Base-by-base conservation (phyloP, 1,140 invertebrate species). In the Macrocentrus cingulum region DNA sequence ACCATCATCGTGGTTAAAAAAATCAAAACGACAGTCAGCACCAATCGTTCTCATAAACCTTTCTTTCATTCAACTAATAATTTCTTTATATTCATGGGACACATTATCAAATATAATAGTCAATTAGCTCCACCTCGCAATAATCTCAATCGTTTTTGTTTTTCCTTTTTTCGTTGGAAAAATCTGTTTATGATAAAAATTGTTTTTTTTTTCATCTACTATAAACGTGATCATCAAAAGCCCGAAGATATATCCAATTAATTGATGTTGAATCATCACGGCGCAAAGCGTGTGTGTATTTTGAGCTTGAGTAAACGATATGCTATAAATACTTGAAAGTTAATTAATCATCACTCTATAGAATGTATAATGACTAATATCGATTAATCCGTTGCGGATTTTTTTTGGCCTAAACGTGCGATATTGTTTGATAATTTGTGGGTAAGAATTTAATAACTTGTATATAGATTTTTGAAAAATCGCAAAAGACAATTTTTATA, bases 61-160 rank as follows among this genome's bases (percentile, higher is more conserved):
- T 36, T 37, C 37, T 16, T 32, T 16, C 15, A 9, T 16, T 8
- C 25, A 29, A n/a, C n/a, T n/a, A 15, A 19, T 44, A 18, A 29
- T 25, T 55, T 45, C 20, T 54, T 42, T 11, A 36, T 56, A 39
- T 37, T 56, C 6, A 48, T 56, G 54, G 54, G 54, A 56, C 54
- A 56, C 25, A 36, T n/a, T 29, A 29, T 56, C 42, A 45, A 29
- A 29, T n/a, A n/a, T n/a, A n/a, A n/a, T 55, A 32, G 29, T 55
- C 53, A 22, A n/a, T 20, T 36, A 20, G 41, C 19, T 29, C 16
- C 53, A 36, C 23, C 15, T 46, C 29, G 18, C 18, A 13, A 41
- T 41, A 46, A 32, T 45, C 18, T 15, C 22, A 13, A 44, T 18
- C 18, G 45, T 44, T 44, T 2, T 44, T 29, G 9, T 29, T 29